Evolutionary conservation across 2,113 vertebrate species (phyloP), one percentile per base, ranked within the genome.

Genomic region (Chroicocephalus ridibundus): DNA sequence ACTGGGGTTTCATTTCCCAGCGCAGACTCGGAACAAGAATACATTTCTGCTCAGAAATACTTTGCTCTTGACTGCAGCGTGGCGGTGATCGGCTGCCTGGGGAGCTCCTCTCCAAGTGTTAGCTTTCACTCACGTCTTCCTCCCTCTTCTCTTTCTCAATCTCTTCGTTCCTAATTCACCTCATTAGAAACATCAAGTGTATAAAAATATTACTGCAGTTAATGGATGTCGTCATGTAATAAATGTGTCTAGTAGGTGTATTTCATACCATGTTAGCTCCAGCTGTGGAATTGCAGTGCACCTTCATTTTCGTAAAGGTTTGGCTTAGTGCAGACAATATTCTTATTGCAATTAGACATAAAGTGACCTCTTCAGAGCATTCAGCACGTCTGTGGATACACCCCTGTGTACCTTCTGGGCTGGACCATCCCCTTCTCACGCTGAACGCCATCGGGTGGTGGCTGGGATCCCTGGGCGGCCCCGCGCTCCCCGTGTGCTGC

Each of bases 401-500:
- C 18, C 42, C 75, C 3, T 5, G 2, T 1, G 3, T 6, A 10
- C 2, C 2, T 8, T 25, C 36, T 11, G 47, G 62, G 54, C 55
- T n/a, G 47, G 40, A 27, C 46, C 44, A 4, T 21, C 76, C 65
- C 21, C 42, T 38, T 24, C 38, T 49, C 17, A 1, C 1, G 4
- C 10, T 6, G 2, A 24, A 9, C 3, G 13, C 52, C 3, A 3
- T 13, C 4, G 5, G 55, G 49, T 7, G 20, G 25, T 9, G 38
- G 17, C 31, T 14, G 54, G 6, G 58, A 4, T 16, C 75, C 36
- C 24, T 7, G 42, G 60, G 82, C 68, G 61, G 70, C 60, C 38
- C 1, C 5, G 1, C 15, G 4, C 76, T 8, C 7, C 75, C 60
- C 6, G 0, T 2, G 2, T 3, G 25, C 26, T 15, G 66, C 55